These are phyloP conservation scores for Pogonocichla stellata DNA, from an alignment of 2,113 vertebrate species.

Conservation along the genomic window DNA sequence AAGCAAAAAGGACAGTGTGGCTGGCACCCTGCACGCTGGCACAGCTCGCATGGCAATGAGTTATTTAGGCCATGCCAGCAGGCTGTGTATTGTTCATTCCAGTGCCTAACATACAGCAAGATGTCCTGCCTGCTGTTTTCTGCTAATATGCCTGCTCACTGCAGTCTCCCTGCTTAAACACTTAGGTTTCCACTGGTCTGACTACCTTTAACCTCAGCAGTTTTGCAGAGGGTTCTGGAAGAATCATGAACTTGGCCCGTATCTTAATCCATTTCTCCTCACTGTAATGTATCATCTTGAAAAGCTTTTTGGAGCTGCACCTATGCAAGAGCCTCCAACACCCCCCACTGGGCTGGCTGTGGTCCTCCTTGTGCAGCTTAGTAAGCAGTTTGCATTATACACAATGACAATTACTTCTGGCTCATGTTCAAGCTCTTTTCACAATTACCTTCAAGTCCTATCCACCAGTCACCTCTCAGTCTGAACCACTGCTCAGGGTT, in stretches of 20 bases:
- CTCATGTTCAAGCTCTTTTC: not conserved
- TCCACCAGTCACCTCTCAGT: not conserved
- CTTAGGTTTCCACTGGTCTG: not conserved
- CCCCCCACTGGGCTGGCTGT: not conserved
- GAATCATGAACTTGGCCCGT: not conserved
- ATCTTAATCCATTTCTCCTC: not conserved
- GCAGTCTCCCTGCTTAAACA: not conserved
- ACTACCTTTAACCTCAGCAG: not conserved
- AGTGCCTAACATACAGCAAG: not conserved
- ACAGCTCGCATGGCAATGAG: accelerated
- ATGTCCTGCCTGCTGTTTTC: not conserved
- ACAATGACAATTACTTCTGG: not conserved
- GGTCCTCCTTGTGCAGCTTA: not conserved
- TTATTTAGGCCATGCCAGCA: not conserved
- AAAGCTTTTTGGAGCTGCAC: not conserved
- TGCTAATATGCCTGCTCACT: not conserved
- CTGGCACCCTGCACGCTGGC: accelerated
- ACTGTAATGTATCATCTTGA: not conserved
- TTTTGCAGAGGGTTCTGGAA: accelerated
- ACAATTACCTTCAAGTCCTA: not conserved
- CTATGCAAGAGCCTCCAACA: not conserved
- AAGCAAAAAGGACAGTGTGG: accelerated
- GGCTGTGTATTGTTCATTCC: not conserved
- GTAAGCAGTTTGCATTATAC: not conserved
- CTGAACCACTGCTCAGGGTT: not conserved